A percentile compares a stretch with the other conserved stretches of the same genome.
These are phyloP conservation scores for Drosophila littoralis DNA, from an alignment of 1,140 invertebrate genomes.

Conservation along the genomic window DNA sequence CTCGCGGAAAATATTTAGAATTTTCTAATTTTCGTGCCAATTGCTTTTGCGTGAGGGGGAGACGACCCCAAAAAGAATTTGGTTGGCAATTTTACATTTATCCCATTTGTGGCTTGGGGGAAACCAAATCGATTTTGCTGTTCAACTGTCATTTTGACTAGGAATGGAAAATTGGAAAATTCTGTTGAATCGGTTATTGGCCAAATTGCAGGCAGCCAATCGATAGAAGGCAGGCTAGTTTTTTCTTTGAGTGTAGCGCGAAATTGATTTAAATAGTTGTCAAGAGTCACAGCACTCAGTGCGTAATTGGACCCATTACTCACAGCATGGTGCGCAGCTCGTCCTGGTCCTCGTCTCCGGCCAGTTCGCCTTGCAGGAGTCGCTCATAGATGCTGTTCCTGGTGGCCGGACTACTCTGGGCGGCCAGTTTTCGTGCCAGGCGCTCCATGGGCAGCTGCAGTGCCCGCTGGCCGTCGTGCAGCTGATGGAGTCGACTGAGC, in stretches of 20 bases:
- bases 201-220: not conserved
- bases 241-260: not conserved
- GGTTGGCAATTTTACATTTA: not conserved
- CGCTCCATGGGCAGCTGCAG: slow-evolving; percentile 64
- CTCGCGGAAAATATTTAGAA: not conserved
- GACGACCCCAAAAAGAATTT: not conserved
- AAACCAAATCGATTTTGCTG: slow-evolving; percentile 3
- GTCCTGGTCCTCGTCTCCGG: slow-evolving; percentile 63
- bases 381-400: slow-evolving; percentile 55
- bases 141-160: not conserved
- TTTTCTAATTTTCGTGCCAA: not conserved
- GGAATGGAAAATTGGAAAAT: slow-evolving; percentile 9
- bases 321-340: slow-evolving; percentile 61
- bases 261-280: slow-evolving; percentile 37
- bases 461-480: slow-evolving; percentile 58
- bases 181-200: not conserved
- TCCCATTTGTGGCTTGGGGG: not conserved
- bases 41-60: not conserved
- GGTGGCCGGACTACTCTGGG: slow-evolving; percentile 39
- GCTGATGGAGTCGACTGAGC: slow-evolving; percentile 67
- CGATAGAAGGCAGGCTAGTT: not conserved
- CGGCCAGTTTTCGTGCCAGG: slow-evolving; percentile 47
- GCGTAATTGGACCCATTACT: slow-evolving; percentile 50
- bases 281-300: slow-evolving; percentile 16
- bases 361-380: slow-evolving; percentile 54